phyloP scores from a whole-genome alignment of 2,113 vertebrate species.

The Alexandromys fortis region DNA sequence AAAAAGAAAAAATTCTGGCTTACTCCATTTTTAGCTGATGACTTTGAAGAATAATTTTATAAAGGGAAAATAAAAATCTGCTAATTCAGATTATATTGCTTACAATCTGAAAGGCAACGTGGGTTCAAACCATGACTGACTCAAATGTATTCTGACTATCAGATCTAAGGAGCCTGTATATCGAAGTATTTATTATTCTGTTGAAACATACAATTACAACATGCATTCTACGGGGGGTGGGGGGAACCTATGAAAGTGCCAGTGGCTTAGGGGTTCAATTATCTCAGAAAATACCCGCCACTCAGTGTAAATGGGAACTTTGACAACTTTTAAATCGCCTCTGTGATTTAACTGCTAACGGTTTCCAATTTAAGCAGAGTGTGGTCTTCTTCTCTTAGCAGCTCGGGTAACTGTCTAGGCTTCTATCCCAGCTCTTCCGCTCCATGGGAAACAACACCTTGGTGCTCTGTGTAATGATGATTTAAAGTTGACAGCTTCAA shows the following conservation, averaged over 20 bases:
- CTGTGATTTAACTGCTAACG: background rate
- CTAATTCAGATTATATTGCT: constrained; percentile 17
- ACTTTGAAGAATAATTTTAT: constrained; percentile 42
- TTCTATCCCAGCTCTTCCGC: background rate
- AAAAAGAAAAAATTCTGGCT: background rate
- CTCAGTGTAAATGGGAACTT: background rate
- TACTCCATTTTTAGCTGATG: background rate
- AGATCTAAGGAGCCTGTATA: constrained; percentile 38
- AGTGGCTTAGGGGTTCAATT: background rate
- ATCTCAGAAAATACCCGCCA: background rate
- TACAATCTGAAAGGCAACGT: constrained; percentile 47
- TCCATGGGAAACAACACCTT: constrained; percentile 4
- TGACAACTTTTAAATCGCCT: constrained; percentile 28
- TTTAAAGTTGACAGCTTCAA: constrained; percentile 45
- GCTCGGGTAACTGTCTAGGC: background rate
- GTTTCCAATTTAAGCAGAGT: background rate
- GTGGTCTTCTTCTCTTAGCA: background rate
- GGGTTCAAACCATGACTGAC: constrained; percentile 46
- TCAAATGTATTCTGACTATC: constrained; percentile 30
- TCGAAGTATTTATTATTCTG: constrained; percentile 12
- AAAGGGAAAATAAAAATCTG: constrained; percentile 46
- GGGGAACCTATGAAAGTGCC: background rate
- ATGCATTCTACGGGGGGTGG: background rate
- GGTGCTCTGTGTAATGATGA: background rate
- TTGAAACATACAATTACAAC: constrained; percentile 33